Base-by-base conservation (phyloP, 53 echinoderm and acorn worm species). In the Hippasteria phrygiana region DNA sequence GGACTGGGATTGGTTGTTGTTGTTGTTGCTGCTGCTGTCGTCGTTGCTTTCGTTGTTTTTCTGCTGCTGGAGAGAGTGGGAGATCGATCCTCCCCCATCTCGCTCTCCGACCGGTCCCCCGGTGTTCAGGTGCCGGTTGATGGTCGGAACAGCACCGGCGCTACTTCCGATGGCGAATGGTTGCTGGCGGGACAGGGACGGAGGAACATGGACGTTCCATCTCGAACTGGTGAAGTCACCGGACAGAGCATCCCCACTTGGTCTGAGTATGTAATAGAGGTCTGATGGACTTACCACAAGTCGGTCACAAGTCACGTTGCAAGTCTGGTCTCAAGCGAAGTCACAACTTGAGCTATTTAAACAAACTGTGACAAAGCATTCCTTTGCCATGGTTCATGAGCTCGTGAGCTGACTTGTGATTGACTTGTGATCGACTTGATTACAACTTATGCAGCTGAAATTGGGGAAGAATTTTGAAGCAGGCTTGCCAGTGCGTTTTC, bases 191-290 rank as follows among this genome's bases (percentile, higher is more conserved):
- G 38, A 43, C 9, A 54, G 70, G 18, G 71, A 1, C 22, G 46
- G 47, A 10, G 28, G 62, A 1, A n/a, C 29, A 38, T 85, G 70
- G 9, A 85, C 24, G 46, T 38, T 85, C 85, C 71, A 69, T 31
- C 69, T 64, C 16, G 47, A 26, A 24, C 24, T 53, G 18, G 71
- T 20, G 11, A 85, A 43, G 22, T 70, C 70, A 32, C 35, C 51
- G 36, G 83, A 18, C 14, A 31, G 22, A 20, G 13, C 29, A 22
- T 51, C 53, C 1, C 51, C 71, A 53, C 13, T 53, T 3, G 39
- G 34, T 35, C 85, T 85, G 69, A 13, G 4, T 8, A 43, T 73
- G 33, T 31, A 62, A n/a, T n/a, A n/a, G n/a, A n/a, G n/a, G n/a
- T n/a, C n/a, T n/a, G n/a, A n/a, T n/a, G n/a, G n/a, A n/a, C n/a